These are phyloP conservation scores for Thelaira solivaga DNA, from an alignment of 2,888 invertebrate genomes.

Conservation along the genomic window DNA sequence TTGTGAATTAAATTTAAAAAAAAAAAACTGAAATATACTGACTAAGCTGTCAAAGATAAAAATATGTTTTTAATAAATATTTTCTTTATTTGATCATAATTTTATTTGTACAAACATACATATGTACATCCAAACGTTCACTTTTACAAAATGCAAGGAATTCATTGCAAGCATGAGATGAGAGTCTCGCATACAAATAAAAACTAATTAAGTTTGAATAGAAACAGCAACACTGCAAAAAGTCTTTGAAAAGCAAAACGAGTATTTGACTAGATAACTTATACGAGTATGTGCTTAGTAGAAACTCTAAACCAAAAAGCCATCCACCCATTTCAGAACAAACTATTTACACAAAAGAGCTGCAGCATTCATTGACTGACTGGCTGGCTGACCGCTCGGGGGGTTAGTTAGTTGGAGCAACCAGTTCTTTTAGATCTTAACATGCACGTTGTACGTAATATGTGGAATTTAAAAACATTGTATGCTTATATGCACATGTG, in stretches of 20 bases:
- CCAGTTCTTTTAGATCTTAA: background rate
- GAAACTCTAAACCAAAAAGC: background rate
- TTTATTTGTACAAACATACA: too few species aligned
- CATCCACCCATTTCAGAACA: conserved; percentile 14
- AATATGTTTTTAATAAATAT: too few species aligned
- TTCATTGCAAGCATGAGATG: conserved; percentile 20
- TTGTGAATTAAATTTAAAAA: too few species aligned
- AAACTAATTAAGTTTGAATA: conserved; percentile 19
- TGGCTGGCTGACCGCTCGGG: background rate
- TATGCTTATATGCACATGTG: too few species aligned
- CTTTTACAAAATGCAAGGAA: too few species aligned
- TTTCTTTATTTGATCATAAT: too few species aligned
- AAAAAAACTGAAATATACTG: too few species aligned
- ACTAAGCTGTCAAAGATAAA: too few species aligned
- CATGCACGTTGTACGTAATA: too few species aligned
- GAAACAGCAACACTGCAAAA: conserved; percentile 28
- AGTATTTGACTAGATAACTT: conserved; percentile 47
- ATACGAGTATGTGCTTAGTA: conserved; percentile 11
- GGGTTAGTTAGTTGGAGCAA: background rate
- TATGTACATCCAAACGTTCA: too few species aligned
- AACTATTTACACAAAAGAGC: conserved; percentile 19
- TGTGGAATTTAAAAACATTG: too few species aligned
- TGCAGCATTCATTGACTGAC: conserved; percentile 20
- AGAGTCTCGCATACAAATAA: conserved; percentile 52
- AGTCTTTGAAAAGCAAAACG: conserved; percentile 41